These are phyloP conservation scores for Hesperia comma DNA, from an alignment of 2,888 invertebrate genomes.

Conservation along the genomic window DNA sequence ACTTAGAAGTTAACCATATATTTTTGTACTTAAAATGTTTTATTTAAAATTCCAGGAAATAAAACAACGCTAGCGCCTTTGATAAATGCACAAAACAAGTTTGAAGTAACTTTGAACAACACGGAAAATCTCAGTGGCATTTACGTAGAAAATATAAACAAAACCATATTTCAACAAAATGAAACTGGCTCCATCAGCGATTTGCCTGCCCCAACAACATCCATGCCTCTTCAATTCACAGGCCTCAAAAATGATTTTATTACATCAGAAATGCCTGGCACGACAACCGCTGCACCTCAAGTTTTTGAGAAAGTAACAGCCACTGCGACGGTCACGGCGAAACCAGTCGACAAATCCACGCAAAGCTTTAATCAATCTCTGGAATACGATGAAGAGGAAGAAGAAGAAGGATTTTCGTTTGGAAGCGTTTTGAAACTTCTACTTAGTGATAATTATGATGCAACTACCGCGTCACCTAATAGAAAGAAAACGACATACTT, in stretches of 20 bases:
- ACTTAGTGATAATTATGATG: conserved; percentile 76
- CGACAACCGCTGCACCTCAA: conserved; percentile 30
- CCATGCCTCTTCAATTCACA: background rate
- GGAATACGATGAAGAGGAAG: conserved; percentile 70
- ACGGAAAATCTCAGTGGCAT: conserved; percentile 38
- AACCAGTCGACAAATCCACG: conserved; percentile 7
- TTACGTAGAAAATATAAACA: conserved; percentile 25
- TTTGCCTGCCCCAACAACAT: conserved; percentile 4
- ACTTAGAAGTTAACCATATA: background rate
- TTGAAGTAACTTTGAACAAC: conserved; percentile 39
- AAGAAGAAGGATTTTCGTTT: conserved; percentile 83
- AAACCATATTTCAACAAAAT: conserved; percentile 19
- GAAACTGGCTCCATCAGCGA: background rate
- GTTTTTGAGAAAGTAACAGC: conserved; percentile 37
- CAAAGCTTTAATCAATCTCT: conserved; percentile 49
- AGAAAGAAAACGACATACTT: conserved; percentile 40
- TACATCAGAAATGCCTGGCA: conserved; percentile 1
- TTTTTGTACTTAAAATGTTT: background rate
- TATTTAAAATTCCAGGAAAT: conserved; percentile 55
- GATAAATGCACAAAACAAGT: conserved; percentile 43
- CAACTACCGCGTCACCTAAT: conserved; percentile 55
- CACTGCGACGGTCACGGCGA: conserved; percentile 39
- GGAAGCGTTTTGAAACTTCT: conserved; percentile 86
- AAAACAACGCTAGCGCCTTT: conserved; percentile 47
- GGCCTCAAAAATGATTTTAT: conserved; percentile 16